Conservation (phyloP, 2,888 invertebrate species). For the Hemistola chrysoprasaria region DNA sequence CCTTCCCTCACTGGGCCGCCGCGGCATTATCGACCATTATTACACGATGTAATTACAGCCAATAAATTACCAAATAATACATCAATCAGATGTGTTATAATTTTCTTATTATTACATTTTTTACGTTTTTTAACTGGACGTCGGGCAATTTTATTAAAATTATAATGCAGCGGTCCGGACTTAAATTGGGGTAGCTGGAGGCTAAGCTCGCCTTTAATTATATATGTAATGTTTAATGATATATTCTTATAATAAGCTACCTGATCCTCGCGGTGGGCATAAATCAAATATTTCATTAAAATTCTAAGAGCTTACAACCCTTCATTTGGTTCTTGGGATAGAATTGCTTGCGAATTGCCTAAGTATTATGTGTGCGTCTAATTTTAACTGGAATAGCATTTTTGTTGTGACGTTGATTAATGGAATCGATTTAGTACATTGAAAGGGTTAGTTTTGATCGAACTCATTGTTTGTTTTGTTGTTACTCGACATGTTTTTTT, state of each 20-base stretch:
- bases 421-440: constrained; percentile 37
- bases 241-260: constrained; percentile 82
- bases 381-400: constrained; percentile 59
- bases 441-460: constrained; percentile 16
- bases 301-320: constrained; percentile 71
- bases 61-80: constrained; percentile 82
- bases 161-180: constrained; percentile 68
- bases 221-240: constrained; percentile 81
- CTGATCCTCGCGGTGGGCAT: constrained; percentile 72
- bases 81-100: constrained; percentile 83
- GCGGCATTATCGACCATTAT: constrained; percentile 75
- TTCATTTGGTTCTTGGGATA: constrained; percentile 60
- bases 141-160: constrained; percentile 80
- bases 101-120: constrained; percentile 68
- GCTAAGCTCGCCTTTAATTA: constrained; percentile 76
- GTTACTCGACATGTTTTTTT: constrained; percentile 2
- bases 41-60: constrained; percentile 80
- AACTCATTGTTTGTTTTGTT: constrained; percentile 6
- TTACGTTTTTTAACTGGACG: constrained; percentile 60
- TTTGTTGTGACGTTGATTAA: constrained; percentile 56
- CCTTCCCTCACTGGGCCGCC: constrained; percentile 58
- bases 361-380: constrained; percentile 49
- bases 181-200: constrained; percentile 77
- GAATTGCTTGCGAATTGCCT: constrained; percentile 61
- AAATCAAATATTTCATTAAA: constrained; percentile 83